Base-by-base conservation (phyloP, 2,888 invertebrate genomes). In the Tholera decimalis region DNA sequence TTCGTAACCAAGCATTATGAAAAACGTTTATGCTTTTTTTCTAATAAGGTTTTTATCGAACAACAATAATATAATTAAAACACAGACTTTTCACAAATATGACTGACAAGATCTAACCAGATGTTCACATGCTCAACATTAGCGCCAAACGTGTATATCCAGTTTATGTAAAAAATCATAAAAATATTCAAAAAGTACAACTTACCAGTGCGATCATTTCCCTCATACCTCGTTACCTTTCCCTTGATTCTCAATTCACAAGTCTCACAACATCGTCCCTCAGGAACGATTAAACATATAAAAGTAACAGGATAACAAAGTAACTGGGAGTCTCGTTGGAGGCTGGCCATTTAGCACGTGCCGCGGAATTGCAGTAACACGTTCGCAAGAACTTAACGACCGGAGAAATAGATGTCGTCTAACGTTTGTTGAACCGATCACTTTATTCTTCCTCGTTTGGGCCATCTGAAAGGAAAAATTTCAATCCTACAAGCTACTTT, bases 241-340 rank as follows among this genome's bases (percentile, higher is more conserved):
- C 72, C 57, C 64, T 77, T 71, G 77, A 85, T 86, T 81, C 66
- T 66, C 69, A 75, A 84, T 83, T 77, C 63, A 43, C 55, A 66
- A 78, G 64, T 71, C 66, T 71, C 72, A 62, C 60, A 65, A 77
- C 77, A 83, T 84, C 64, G 72, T 89, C 94, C 88, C 91, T 9
- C 24, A 86, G 90, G 96, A 85, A 80, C 93, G 91, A 95, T 95
- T 95, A 95, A 94, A 92, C 94, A 93, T 93, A 93, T 94, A 94
- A 91, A 92, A 93, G 93, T 94, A 93, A 86, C 90, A 89, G 93
- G 92, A 90, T 91, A 93, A 94, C 94, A 94, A 94, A 93, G 91
- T 93, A 89, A 86, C 89, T 87, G 85, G 89, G 90, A 91, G 90
- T 82, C 80, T 84, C 86, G 79, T 85, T 88, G 87, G 90, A 89